Evolutionary conservation across 2,888 invertebrate genomes (phyloP).

Genomic region (Thymelicus acteon): DNA sequence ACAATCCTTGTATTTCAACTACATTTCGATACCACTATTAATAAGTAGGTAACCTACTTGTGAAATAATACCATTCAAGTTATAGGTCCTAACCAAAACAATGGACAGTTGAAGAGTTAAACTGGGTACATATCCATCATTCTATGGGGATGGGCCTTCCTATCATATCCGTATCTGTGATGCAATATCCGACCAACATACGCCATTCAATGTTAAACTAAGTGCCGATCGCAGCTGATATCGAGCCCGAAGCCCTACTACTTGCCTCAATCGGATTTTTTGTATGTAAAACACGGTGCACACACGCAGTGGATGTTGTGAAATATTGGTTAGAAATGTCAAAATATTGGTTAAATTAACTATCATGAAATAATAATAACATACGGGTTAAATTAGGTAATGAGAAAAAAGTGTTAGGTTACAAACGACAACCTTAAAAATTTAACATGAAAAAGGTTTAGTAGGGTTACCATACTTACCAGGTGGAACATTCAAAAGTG

Average conservation of each 20-base stretch:
- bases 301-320: constrained; percentile 8
- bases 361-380: too few relatives aligned
- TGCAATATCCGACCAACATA: constrained; percentile 21
- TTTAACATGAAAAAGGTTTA: too few relatives aligned
- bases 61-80: neutral
- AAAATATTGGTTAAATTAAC: too few relatives aligned
- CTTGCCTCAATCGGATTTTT: constrained; percentile 40
- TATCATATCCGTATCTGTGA: constrained; percentile 7
- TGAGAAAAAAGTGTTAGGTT: too few relatives aligned
- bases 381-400: too few relatives aligned
- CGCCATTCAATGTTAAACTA: constrained; percentile 58
- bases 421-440: too few relatives aligned
- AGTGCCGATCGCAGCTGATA: constrained; percentile 22
- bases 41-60: too few relatives aligned
- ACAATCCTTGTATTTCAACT: too few relatives aligned
- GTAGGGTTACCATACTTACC: too few relatives aligned
- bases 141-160: constrained; percentile 12
- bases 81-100: neutral
- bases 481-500: too few relatives aligned
- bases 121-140: neutral
- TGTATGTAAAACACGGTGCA: constrained; percentile 39
- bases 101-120: neutral
- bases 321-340: neutral
- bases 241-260: constrained; percentile 21
- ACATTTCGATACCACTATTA: too few relatives aligned